Evolutionary conservation across 2,888 invertebrate genomes (phyloP).

Genomic region (Colletes collaris): DNA sequence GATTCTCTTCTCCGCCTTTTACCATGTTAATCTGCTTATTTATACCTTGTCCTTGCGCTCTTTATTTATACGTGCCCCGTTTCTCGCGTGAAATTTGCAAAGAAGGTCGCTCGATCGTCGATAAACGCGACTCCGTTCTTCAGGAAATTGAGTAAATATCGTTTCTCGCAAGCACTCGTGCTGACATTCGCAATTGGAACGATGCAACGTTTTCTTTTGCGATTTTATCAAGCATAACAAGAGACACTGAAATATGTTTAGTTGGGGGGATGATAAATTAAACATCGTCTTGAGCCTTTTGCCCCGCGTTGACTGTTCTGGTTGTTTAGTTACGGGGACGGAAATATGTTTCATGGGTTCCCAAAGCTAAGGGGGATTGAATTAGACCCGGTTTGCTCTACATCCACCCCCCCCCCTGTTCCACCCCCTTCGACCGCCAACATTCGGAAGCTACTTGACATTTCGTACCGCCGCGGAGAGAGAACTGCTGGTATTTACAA

Average conservation of each 20-base stretch:
- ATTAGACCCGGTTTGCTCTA: conserved; percentile 66
- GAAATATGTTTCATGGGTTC: conserved; percentile 42
- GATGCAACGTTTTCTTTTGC: too few relatives aligned
- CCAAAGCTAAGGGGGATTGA: conserved; percentile 65
- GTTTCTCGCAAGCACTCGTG: too few relatives aligned
- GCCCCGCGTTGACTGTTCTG: too few relatives aligned
- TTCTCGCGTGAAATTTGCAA: neutral
- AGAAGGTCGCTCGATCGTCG: too few relatives aligned
- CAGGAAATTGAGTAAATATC: neutral
- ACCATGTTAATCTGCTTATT: neutral
- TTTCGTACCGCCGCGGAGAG: conserved; percentile 70
- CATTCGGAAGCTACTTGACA: conserved; percentile 78
- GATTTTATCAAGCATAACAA: too few relatives aligned
- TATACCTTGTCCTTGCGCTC: conserved; percentile 18
- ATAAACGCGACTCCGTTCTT: neutral
- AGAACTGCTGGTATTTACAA: conserved; percentile 77
- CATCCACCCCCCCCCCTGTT: conserved; percentile 47
- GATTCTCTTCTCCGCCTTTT: too few relatives aligned
- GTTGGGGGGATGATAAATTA: too few relatives aligned
- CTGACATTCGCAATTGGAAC: too few relatives aligned
- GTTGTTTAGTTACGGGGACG: too few relatives aligned
- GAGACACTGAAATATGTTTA: too few relatives aligned
- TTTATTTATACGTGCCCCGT: conserved; percentile 5
- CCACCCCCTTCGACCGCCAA: conserved; percentile 14
- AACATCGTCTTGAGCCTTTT: too few relatives aligned